Percentiles rank a stretch among this genome's conserved stretches.
Conservation (phyloP, 2,888 invertebrate genomes). For the Aromia moschata region DNA sequence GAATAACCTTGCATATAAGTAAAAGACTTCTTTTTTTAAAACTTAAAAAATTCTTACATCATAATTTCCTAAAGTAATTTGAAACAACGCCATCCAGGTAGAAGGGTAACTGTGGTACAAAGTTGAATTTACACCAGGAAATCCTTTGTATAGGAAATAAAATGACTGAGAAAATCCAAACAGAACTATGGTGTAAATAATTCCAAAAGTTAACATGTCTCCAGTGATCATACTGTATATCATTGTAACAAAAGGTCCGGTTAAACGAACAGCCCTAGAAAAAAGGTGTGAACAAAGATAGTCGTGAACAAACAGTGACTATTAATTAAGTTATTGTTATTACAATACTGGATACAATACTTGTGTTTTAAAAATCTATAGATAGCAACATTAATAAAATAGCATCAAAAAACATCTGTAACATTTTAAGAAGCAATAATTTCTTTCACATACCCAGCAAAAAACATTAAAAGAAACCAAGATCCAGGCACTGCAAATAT, state of each 20-base stretch:
- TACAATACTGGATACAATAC: neutral
- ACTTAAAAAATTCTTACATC: slow-evolving; percentile 74
- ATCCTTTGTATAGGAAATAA: slow-evolving; percentile 93
- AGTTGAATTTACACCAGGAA: slow-evolving; percentile 81
- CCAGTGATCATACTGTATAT: slow-evolving; percentile 99
- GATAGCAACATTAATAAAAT: neutral
- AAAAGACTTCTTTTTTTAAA: neutral
- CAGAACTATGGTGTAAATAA: slow-evolving; percentile 94
- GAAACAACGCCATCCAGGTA: slow-evolving; percentile 98
- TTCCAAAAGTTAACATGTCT: slow-evolving; percentile 98
- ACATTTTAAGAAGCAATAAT: no score
- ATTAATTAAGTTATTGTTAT: no score
- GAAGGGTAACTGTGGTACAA: slow-evolving; percentile 86
- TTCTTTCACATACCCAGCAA: slow-evolving; percentile 82
- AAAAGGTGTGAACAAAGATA: no score
- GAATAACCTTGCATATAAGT: neutral
- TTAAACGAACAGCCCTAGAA: slow-evolving; percentile 87
- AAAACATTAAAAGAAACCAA: slow-evolving; percentile 98
- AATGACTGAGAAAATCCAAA: slow-evolving; percentile 97
- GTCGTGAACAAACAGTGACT: no score
- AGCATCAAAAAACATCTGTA: neutral
- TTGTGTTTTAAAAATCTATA: neutral
- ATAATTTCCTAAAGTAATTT: slow-evolving; percentile 97
- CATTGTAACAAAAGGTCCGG: slow-evolving; percentile 99
- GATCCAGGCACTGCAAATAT: slow-evolving; percentile 93